phyloP scores from a whole-genome alignment of 2,113 vertebrate species.

The Sylvilagus bachmani region DNA sequence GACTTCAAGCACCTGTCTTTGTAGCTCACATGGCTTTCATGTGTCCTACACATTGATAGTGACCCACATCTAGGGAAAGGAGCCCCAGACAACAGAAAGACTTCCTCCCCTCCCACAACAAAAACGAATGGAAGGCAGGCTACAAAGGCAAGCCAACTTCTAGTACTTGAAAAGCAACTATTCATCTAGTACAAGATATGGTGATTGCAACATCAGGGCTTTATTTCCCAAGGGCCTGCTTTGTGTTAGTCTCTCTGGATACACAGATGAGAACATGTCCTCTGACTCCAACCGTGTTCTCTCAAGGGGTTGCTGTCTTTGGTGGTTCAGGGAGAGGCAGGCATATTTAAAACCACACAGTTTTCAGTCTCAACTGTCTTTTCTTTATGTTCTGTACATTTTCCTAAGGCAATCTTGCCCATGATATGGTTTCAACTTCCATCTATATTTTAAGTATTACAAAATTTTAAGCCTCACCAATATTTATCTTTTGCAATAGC shows the following conservation, averaged over 20 bases:
- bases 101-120: neutral
- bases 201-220: neutral
- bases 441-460: conserved; percentile 56
- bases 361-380: neutral
- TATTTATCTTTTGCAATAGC: neutral
- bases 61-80: neutral
- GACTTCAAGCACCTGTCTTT: neutral
- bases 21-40: neutral
- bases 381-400: neutral
- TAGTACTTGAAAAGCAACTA: neutral
- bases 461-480: conserved; percentile 29
- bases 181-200: neutral
- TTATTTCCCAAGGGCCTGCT: neutral
- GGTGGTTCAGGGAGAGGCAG: neutral
- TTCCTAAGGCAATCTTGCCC: conserved; percentile 6
- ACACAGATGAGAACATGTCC: neutral
- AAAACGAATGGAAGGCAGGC: neutral
- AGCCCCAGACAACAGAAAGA: neutral
- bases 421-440: conserved; percentile 57
- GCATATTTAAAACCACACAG: conserved; percentile 19
- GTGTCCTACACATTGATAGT: neutral
- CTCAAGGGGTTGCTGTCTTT: neutral
- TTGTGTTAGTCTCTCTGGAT: neutral
- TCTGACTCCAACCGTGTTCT: neutral
- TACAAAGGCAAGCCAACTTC: neutral